Evolutionary conservation across 1,140 invertebrate genomes (phyloP), one percentile per base, ranked within the genome.

Genomic region (Trichoplusia ni): DNA sequence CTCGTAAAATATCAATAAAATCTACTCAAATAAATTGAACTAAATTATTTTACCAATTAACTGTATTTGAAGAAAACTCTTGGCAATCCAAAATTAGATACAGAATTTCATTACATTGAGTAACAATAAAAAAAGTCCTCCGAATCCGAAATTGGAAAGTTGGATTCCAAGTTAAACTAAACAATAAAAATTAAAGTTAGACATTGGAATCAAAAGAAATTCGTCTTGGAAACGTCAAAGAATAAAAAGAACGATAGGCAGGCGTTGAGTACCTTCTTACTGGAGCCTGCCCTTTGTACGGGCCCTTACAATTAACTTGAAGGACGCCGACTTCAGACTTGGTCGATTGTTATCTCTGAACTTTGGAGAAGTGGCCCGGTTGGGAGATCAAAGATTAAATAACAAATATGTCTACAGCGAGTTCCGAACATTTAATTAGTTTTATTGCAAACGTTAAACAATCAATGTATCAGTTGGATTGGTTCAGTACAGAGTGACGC

Each of bases 381-480:
- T 27, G 51, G 18, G 6, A 42, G 53, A 56, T 56, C 53, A 56
- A 56, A 56, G 35, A 56, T 56, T 56, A 56, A 56, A 56, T 56
- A 56, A 56, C 37, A 56, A 56, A 56, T 56, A 56, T 40, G 53
- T 56, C 35, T 40, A 29, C 14, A 4, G 21, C 37, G 13, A 56
- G 19, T 42, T 56, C 7, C 11, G 16, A 27, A 53, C 31, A 37
- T 16, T n/a, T 27, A 35, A 40, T 29, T 25, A 40, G 53, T 40
- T 56, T 56, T 18, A 42, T 53, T 53, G 14, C 13, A n/a, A 16
- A 35, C 49, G 18, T 23, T 35, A 53, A 53, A 14, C 16, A 21
- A 16, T 21, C 7, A n/a, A 42, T 42, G 19, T 42, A n/a, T n/a
- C n/a, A n/a, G n/a, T n/a, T n/a, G n/a, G n/a, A n/a, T n/a, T n/a